phyloP scores from a whole-genome alignment of 2,113 vertebrate genomes.

The Rousettus leschenaultii region DNA sequence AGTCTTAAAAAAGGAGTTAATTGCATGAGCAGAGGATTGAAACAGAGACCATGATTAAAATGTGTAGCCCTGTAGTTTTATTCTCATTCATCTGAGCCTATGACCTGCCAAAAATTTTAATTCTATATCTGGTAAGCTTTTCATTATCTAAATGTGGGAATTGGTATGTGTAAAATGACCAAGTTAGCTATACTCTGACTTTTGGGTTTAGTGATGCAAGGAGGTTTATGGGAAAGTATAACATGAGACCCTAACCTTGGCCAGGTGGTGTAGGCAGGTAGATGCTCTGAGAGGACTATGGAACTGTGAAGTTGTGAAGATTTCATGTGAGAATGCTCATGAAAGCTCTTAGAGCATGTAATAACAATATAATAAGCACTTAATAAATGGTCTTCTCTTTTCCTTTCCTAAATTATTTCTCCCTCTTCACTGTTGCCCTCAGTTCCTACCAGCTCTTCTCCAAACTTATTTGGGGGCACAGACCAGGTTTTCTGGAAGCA shows the following conservation, averaged over 20 bases:
- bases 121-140: constrained; percentile 2
- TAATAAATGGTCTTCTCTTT: background rate
- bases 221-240: background rate
- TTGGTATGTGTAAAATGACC: background rate
- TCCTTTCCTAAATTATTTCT: background rate
- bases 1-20: background rate
- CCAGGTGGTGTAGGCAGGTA: no score
- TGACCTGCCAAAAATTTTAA: background rate
- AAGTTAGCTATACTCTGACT: background rate
- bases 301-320: background rate
- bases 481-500: background rate
- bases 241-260: background rate
- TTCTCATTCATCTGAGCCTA: background rate
- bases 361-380: background rate
- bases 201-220: background rate
- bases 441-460: background rate
- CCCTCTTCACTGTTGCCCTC: background rate
- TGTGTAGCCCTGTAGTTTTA: background rate
- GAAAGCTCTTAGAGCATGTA: background rate
- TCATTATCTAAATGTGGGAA: background rate
- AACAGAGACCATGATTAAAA: background rate
- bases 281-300: background rate
- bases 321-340: background rate
- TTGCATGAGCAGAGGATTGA: background rate
- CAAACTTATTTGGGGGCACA: background rate